phyloP scores from a whole-genome alignment of 2,113 vertebrate genomes.

The Platysteira castanea region DNA sequence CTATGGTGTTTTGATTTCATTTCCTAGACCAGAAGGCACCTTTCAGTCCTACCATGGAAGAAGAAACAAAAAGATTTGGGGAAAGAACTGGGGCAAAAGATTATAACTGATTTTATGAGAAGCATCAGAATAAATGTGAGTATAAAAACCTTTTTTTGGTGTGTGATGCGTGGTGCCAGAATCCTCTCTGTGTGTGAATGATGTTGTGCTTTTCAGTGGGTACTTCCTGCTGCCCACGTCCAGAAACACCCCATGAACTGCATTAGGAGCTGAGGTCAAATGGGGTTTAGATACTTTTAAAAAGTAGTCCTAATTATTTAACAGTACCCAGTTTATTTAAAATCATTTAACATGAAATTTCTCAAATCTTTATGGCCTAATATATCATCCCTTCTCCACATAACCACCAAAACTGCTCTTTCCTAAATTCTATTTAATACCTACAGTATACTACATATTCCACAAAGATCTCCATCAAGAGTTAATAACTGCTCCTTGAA shows the following conservation, averaged over 20 bases:
- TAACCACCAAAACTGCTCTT: not conserved
- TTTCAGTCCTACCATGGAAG: slow-evolving; percentile 44
- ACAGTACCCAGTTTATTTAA: not conserved
- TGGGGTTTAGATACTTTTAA: not conserved
- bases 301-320: not conserved
- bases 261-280: not conserved
- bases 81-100: slow-evolving; percentile 43
- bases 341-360: not conserved
- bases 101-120: slow-evolving; percentile 72
- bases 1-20: slow-evolving; percentile 18
- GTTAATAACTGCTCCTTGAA: slow-evolving; percentile 20
- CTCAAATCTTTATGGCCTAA: not conserved
- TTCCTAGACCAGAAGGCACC: slow-evolving; percentile 64
- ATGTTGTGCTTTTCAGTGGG: not conserved
- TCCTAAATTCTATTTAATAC: not conserved
- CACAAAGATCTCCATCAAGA: not conserved
- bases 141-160: not conserved
- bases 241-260: not conserved
- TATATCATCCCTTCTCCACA: not conserved
- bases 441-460: not conserved
- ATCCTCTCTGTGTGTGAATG: not conserved
- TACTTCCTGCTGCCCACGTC: not conserved
- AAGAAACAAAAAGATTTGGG: slow-evolving; percentile 51
- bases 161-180: not conserved
- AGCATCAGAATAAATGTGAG: slow-evolving; percentile 71